These are phyloP conservation scores for Hirudo medicinalis DNA, from an alignment of 1,140 invertebrate species.

Conservation along the genomic window DNA sequence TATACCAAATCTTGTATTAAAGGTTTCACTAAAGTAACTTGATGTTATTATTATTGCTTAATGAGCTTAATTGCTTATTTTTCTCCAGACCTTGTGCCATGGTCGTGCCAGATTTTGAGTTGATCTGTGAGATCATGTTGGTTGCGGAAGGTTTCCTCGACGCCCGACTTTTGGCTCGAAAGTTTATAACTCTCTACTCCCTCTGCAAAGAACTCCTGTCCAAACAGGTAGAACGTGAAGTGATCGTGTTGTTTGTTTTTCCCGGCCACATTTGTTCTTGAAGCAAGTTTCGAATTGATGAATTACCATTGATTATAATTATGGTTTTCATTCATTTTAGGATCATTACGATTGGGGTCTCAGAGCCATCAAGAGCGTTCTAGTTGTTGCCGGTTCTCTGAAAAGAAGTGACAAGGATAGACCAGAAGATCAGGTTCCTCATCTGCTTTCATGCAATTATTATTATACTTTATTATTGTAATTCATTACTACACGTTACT, in stretches of 20 bases:
- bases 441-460: not conserved
- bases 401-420: conserved; percentile 76
- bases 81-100: conserved; percentile 73
- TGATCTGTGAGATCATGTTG: conserved; percentile 96
- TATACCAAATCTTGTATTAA: not conserved
- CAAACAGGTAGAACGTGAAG: conserved; percentile 52
- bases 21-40: not conserved
- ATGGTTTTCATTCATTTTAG: conserved; percentile 22
- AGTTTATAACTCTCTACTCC: conserved; percentile 90
- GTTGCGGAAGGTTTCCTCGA: conserved; percentile 94
- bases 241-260: not conserved
- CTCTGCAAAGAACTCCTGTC: conserved; percentile 84
- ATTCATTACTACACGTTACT: not conserved
- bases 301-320: not conserved
- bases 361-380: conserved; percentile 83
- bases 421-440: conserved; percentile 68
- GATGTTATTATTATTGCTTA: not conserved
- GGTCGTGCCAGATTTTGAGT: conserved; percentile 91
- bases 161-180: conserved; percentile 74
- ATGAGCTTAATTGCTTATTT: conserved; percentile 2
- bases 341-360: conserved; percentile 96
- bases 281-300: not conserved
- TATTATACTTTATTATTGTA: conserved; percentile 1
- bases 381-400: conserved; percentile 84
- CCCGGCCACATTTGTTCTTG: not conserved